phyloP scores from a whole-genome alignment of 1,140 invertebrate species.

The Mamestra configurata region DNA sequence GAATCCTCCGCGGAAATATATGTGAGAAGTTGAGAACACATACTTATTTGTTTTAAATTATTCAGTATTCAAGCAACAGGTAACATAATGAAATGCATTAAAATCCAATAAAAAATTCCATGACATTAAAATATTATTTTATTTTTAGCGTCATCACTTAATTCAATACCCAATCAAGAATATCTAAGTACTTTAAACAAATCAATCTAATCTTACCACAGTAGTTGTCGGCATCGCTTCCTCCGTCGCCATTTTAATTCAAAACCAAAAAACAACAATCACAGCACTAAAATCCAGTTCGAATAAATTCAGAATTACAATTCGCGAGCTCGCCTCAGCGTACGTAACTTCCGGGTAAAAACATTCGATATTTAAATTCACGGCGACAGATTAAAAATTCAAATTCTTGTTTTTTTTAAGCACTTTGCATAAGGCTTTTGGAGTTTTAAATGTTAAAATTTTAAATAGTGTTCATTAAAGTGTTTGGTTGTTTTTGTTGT shows the following conservation, averaged over 20 bases:
- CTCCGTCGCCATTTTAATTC: slow-evolving; percentile 72
- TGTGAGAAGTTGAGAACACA: too few relatives aligned
- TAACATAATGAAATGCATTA: neutral
- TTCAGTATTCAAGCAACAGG: neutral
- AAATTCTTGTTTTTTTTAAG: slow-evolving; percentile 7
- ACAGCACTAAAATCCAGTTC: slow-evolving; percentile 42
- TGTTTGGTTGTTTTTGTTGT: slow-evolving; percentile 61
- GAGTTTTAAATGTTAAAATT: slow-evolving; percentile 8
- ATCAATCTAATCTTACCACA: slow-evolving; percentile 65
- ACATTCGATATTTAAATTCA: slow-evolving; percentile 35
- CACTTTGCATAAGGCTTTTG: slow-evolving; percentile 8
- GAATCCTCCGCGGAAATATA: too few relatives aligned
- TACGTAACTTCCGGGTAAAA: slow-evolving; percentile 40
- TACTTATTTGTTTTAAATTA: neutral
- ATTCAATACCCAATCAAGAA: neutral
- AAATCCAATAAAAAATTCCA: neutral
- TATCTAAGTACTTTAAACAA: neutral
- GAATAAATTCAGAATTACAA: slow-evolving; percentile 35
- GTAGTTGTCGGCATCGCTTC: slow-evolving; percentile 68
- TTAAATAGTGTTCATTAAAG: slow-evolving; percentile 33
- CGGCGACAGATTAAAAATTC: slow-evolving; percentile 22
- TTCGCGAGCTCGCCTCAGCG: slow-evolving; percentile 10
- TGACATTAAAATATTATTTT: too few relatives aligned
- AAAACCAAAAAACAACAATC: slow-evolving; percentile 26
- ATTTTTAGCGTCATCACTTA: too few relatives aligned